These are phyloP conservation scores for Microtus oregoni DNA, from an alignment of 2,113 vertebrate genomes.

Conservation along the genomic window DNA sequence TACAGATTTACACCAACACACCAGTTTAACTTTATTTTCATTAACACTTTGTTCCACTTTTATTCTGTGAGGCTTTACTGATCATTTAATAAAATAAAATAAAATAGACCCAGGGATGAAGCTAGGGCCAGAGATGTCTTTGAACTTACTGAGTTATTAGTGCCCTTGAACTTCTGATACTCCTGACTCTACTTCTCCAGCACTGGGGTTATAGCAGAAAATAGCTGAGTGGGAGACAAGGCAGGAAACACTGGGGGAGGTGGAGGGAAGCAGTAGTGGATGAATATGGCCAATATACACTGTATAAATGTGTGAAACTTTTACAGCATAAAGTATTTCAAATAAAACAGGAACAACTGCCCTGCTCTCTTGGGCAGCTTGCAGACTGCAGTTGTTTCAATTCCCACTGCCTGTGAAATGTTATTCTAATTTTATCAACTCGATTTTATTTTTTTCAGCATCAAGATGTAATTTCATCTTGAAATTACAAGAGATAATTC, in stretches of 20 bases:
- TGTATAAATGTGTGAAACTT: background rate
- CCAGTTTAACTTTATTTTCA: background rate
- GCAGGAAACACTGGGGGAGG: no score
- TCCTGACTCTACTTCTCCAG: background rate
- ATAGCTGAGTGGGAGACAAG: no score
- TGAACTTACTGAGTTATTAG: background rate
- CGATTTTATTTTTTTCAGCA: slow-evolving; percentile 45
- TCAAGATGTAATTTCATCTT: slow-evolving; percentile 65
- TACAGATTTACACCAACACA: background rate
- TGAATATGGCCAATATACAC: background rate
- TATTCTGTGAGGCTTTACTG: slow-evolving; percentile 11
- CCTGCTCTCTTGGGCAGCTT: background rate
- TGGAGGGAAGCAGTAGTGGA: background rate
- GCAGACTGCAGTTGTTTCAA: background rate
- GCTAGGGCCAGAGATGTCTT: background rate
- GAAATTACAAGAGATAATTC: slow-evolving; percentile 59
- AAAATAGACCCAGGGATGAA: background rate
- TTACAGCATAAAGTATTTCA: background rate
- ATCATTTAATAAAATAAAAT: background rate
- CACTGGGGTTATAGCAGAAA: background rate
- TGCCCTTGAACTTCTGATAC: background rate
- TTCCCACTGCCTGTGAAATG: background rate
- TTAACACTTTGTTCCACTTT: background rate
- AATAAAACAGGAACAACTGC: background rate
- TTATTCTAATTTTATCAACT: slow-evolving; percentile 35